Evolutionary conservation across 2,797 vertebrate species (phyloP).

Genomic region (Gobionotothen gibberifrons): DNA sequence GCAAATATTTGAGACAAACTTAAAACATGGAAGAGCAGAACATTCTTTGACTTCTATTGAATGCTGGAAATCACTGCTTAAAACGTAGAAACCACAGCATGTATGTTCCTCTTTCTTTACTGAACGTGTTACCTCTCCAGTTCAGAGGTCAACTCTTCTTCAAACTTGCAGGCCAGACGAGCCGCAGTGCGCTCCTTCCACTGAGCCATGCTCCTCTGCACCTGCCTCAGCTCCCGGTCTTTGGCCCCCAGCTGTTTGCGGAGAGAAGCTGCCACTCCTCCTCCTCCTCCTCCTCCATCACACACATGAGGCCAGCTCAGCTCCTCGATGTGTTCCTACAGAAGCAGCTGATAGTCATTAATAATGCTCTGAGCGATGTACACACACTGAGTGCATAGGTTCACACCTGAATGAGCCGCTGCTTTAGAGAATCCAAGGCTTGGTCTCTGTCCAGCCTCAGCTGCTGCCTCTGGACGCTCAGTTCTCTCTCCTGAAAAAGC

Average conservation of each 20-base stretch:
- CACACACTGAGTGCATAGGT: neutral
- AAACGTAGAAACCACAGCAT: neutral
- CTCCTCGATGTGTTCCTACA: constrained; percentile 86
- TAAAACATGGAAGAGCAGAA: neutral
- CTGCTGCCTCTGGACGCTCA: constrained; percentile 76
- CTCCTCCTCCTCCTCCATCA: constrained; percentile 50
- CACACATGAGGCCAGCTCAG: constrained; percentile 68
- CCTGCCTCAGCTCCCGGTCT: constrained; percentile 77
- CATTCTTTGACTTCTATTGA: neutral
- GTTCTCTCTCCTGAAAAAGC: constrained; percentile 75
- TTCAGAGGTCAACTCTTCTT: constrained; percentile 80
- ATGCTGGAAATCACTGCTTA: neutral
- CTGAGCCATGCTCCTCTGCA: constrained; percentile 79
- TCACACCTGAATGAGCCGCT: constrained; percentile 77
- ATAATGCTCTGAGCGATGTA: neutral
- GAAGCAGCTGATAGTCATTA: neutral
- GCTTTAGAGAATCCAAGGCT: constrained; percentile 72
- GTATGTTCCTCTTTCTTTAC: neutral
- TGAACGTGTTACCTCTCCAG: constrained; percentile 77
- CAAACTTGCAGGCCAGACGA: constrained; percentile 77
- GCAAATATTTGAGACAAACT: constrained; percentile 43
- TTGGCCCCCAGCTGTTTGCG: constrained; percentile 79
- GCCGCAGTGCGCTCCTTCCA: constrained; percentile 81
- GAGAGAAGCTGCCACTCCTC: constrained; percentile 61
- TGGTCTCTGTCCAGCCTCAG: constrained; percentile 69